Evolutionary conservation across 2,888 invertebrate genomes (phyloP), one percentile per base, ranked within the genome.

Genomic region (Ptychoptera albimana): DNA sequence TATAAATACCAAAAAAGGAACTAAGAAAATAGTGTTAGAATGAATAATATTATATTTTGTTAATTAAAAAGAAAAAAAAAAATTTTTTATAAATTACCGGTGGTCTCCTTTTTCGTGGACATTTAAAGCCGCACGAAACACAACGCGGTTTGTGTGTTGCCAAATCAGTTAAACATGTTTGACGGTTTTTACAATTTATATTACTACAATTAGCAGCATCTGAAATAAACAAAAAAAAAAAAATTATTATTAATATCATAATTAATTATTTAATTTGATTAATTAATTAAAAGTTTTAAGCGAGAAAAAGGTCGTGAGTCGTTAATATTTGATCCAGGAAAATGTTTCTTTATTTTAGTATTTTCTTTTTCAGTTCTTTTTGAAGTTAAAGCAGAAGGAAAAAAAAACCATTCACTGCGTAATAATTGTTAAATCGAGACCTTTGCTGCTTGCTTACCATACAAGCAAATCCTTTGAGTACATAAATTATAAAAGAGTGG

Each of bases 61-160:
- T 13, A 38, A 14, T 38, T 38, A 38, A 14, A 38, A 11, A 38
- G 38, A n/a, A n/a, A 14, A 8, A 7, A 7, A n/a, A 14, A 39
- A 37, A 11, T 42, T 35, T 11, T 13, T 15, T 37, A 34, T 23
- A 23, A 45, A 44, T 45, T 50, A 52, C 52, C 52, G 48, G 50
- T 42, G 51, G 51, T 45, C 48, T 39, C 45, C 50, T 47, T 49
- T 60, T 63, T 46, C 74, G 66, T 29, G 71, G 67, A 55, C 78
- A 79, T 48, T 73, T 72, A 53, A 72, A 71, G 52, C 69, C 71
- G 59, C 84, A 84, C 50, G 77, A 75, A 50, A 80, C 76, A 60
- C 84, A 85, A 46, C 82, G 71, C 8, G 83, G 82, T 50, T 69
- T 67, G 29, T 75, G 74, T n/a, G 74, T 73, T 43, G 63, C 58